Conservation (phyloP, 2,113 vertebrate genomes). For the Illadopsis cleaveri region DNA sequence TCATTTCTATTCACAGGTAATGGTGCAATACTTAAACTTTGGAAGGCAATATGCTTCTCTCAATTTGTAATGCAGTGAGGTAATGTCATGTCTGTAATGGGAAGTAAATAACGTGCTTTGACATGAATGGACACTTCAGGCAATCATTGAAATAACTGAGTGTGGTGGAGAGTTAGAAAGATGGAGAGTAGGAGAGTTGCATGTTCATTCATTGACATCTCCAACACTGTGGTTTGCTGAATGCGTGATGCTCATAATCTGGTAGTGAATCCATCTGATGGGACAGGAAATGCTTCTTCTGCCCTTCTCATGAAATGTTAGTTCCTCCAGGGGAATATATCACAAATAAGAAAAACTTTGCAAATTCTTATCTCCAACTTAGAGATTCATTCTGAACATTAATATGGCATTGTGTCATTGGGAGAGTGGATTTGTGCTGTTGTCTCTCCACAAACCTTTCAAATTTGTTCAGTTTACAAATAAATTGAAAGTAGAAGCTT, state of each 20-base stretch:
- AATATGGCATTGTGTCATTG: not conserved
- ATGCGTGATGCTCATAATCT: not conserved
- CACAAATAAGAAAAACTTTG: not conserved
- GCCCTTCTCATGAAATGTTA: not conserved
- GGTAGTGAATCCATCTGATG: not conserved
- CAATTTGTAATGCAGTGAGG: constrained; percentile 31
- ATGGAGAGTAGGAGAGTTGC: not conserved
- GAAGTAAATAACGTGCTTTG: constrained; percentile 63
- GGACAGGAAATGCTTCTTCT: not conserved
- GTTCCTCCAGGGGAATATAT: not conserved
- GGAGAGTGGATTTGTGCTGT: not conserved
- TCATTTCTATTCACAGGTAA: constrained; percentile 62
- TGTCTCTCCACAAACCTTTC: not conserved
- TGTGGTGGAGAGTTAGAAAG: constrained; percentile 29
- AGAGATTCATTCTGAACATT: not conserved
- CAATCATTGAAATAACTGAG: constrained; percentile 64
- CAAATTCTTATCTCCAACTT: not conserved
- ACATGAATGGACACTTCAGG: constrained; percentile 50
- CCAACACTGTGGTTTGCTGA: not conserved
- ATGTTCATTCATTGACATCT: not conserved
- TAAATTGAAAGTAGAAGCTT: not conserved
- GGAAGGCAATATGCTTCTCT: constrained; percentile 49
- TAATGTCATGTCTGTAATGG: constrained; percentile 51
- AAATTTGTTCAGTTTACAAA: not conserved
- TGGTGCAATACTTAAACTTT: constrained; percentile 28